Percentiles rank a stretch among this genome's conserved stretches.
These are phyloP conservation scores for Dasypogon diadema DNA, from an alignment of 2,888 invertebrate species.

Conservation along the genomic window DNA sequence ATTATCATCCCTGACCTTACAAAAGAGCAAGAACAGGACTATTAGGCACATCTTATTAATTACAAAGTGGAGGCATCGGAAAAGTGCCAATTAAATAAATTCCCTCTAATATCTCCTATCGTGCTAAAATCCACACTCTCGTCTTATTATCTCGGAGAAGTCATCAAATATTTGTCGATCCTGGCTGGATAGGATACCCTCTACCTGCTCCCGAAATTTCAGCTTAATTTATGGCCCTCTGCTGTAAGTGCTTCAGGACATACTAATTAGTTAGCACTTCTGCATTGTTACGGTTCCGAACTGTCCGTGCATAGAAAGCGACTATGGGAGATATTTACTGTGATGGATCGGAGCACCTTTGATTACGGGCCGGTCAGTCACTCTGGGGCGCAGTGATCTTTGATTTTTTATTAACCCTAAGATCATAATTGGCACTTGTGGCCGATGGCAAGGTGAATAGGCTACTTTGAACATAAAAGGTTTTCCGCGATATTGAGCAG, in stretches of 20 bases:
- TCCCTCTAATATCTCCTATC: constrained; percentile 36
- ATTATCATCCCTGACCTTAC: constrained; percentile 45
- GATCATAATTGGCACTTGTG: constrained; percentile 52
- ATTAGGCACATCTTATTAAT: constrained; percentile 27
- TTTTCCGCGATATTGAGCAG: constrained; percentile 19
- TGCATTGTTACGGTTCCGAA: constrained; percentile 48
- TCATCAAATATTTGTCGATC: constrained; percentile 56
- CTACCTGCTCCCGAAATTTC: constrained; percentile 50
- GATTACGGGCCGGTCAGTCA: constrained; percentile 43
- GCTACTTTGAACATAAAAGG: constrained; percentile 4
- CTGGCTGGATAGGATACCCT: constrained; percentile 16
- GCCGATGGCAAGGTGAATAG: not conserved
- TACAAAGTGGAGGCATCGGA: not conserved
- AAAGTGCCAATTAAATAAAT: constrained; percentile 17
- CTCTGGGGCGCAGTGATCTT: constrained; percentile 25
- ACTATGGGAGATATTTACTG: not conserved
- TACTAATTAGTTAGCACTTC: constrained; percentile 57
- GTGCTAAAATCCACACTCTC: constrained; percentile 53
- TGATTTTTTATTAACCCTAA: constrained; percentile 46
- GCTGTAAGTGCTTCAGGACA: constrained; percentile 53
- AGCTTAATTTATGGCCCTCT: constrained; percentile 52
- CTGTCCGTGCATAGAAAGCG: not conserved
- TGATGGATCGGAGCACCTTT: constrained; percentile 44
- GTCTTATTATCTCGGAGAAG: constrained; percentile 54
- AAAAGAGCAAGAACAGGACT: not conserved